phyloP scores from a whole-genome alignment of 2,113 vertebrate genomes.

The Tylochromis polylepis region DNA sequence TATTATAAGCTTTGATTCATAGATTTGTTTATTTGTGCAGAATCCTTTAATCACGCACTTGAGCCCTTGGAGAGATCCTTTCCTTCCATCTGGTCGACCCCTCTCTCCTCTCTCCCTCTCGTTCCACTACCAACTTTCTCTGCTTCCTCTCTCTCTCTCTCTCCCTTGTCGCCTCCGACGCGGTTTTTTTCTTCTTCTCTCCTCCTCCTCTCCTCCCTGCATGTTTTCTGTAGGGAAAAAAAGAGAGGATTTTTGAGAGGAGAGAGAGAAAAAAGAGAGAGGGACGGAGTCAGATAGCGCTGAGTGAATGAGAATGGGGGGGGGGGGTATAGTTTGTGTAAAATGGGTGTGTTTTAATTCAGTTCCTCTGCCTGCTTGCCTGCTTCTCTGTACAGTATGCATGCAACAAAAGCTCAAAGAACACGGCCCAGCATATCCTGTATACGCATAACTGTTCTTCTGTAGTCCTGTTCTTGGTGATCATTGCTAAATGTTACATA shows the following conservation, averaged over 20 bases:
- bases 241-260: background rate
- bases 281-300: conserved; percentile 8
- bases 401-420: background rate
- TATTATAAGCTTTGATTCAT: conserved; percentile 21
- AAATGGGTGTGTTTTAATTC: conserved; percentile 45
- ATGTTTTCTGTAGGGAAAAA: conserved; percentile 39
- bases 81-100: conserved; percentile 44
- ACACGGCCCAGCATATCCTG: background rate
- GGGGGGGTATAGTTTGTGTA: background rate
- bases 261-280: background rate
- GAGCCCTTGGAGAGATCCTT: conserved; percentile 23
- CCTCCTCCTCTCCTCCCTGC: conserved; percentile 54
- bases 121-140: conserved; percentile 57
- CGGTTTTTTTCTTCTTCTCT: conserved; percentile 29
- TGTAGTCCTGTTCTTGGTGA: background rate
- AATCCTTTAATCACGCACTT: conserved; percentile 32
- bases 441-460: background rate
- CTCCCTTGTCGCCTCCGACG: conserved; percentile 21
- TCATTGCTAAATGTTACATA: too few relatives aligned
- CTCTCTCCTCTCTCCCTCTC: background rate
- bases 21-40: conserved; percentile 25
- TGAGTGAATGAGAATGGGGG: conserved; percentile 20
- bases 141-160: conserved; percentile 36
- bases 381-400: background rate
- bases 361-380: background rate